Evolutionary conservation across 2,113 vertebrate species (phyloP).

Genomic region (Calidris pugnax): DNA sequence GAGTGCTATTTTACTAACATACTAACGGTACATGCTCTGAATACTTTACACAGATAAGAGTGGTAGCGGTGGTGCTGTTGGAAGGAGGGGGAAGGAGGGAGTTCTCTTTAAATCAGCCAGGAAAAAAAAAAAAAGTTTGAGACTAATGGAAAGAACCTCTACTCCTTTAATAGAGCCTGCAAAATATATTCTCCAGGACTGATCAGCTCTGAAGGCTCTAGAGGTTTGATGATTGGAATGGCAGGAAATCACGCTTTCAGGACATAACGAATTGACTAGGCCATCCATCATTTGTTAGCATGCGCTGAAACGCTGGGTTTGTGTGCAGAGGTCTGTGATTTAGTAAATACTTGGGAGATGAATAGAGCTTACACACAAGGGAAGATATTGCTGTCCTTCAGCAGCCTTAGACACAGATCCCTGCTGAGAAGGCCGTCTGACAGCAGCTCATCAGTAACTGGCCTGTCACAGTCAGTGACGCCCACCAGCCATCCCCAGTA

Average conservation of each 20-base stretch:
- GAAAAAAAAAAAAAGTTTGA: constrained; percentile 84
- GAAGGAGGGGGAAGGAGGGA: not conserved
- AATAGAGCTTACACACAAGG: constrained; percentile 85
- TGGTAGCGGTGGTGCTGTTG: not conserved
- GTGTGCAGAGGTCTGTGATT: constrained; percentile 92
- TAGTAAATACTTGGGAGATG: constrained; percentile 93
- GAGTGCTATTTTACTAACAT: constrained; percentile 6
- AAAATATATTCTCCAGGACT: constrained; percentile 94
- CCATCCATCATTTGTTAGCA: constrained; percentile 99
- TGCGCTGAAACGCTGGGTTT: constrained; percentile 87
- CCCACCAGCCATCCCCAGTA: constrained; percentile 81
- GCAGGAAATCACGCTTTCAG: constrained; percentile 99
- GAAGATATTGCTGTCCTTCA: constrained; percentile 87
- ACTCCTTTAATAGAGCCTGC: constrained; percentile 94
- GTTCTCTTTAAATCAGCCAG: constrained; percentile 65
- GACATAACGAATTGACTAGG: constrained; percentile 98
- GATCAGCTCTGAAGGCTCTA: constrained; percentile 95
- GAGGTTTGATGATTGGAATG: constrained; percentile 98
- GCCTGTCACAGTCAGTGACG: constrained; percentile 86
- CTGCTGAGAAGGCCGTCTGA: constrained; percentile 86
- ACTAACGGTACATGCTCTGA: not conserved
- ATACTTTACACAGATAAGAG: constrained; percentile 25
- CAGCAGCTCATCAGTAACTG: constrained; percentile 86
- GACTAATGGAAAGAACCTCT: constrained; percentile 87
- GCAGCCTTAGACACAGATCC: constrained; percentile 83